Evolutionary conservation across 2,797 vertebrate species (phyloP), one percentile per base, ranked within the genome.

Genomic region (Phyllotis vaccarum): DNA sequence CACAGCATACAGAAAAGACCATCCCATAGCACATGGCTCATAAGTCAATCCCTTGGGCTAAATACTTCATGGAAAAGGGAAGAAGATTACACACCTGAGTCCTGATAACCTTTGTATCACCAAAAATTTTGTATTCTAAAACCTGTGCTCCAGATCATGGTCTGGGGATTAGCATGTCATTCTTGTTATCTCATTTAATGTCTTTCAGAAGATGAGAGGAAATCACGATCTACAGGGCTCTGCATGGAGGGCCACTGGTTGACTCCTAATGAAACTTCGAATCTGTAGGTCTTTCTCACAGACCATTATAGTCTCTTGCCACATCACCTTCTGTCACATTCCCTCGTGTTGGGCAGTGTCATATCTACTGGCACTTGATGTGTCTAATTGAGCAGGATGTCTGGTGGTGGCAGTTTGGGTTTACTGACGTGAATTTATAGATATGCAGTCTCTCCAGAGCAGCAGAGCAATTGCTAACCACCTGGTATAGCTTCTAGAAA

Each of bases 401-500:
- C 46, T 21, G 24, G 46, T 14, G 11, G 49, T n/a, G 10, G 90
- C 29, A 52, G 29, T 79, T 46, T 88, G 88, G 43, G 54, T 31
- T 86, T 74, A 76, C 62, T 34, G 66, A 88, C 64, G 40, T 79
- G 49, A 88, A 82, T 75, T 72, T 88, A 29, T 74, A 68, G 58
- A 56, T 81, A 87, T 21, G 5, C 17, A 72, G 17, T 86, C 62
- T 89, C 31, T 75, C 29, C 24, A 83, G 83, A 93, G 80, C 11
- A 75, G 24, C 24, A n/a, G 43, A 31, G 19, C 62, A 89, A 89
- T 72, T 79, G 68, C 75, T 96, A 79, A 64, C 17, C 19, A 58
- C 17, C 74, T 56, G 52, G n/a, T 81, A 49, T 1, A 3, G 46
- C 68, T 90, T 93, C 93, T 74, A 95, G 83, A 93, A 93, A 92